These are phyloP conservation scores for Syngnathus floridae DNA, from an alignment of 2,113 vertebrate genomes.

Conservation along the genomic window DNA sequence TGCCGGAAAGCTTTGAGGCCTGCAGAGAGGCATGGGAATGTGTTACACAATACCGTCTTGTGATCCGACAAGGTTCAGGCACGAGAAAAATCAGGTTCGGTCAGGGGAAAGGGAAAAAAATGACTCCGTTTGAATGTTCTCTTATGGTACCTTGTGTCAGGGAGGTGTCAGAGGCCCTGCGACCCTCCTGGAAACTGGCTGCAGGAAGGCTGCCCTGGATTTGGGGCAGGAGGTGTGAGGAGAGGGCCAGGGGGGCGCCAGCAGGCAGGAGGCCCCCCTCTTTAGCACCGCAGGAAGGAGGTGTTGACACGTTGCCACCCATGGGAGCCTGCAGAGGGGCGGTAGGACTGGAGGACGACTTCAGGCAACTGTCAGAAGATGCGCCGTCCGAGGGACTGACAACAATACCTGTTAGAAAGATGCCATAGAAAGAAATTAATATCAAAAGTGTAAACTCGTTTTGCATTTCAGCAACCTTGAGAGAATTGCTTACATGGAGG, in stretches of 20 bases:
- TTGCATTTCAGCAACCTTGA: not conserved
- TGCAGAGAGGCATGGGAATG: slow-evolving; percentile 49
- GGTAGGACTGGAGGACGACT: slow-evolving; percentile 70
- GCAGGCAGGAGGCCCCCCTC: slow-evolving; percentile 62
- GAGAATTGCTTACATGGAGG: slow-evolving; percentile 81
- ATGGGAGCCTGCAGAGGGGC: slow-evolving; percentile 50
- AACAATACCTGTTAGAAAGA: slow-evolving; percentile 74
- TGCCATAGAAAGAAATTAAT: not conserved
- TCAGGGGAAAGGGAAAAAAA: not conserved
- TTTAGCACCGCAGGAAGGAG: slow-evolving; percentile 65
- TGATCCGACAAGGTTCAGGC: slow-evolving; percentile 15
- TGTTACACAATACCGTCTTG: slow-evolving; percentile 29
- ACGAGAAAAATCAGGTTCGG: not conserved
- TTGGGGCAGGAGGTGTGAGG: slow-evolving; percentile 81
- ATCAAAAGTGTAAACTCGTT: not conserved
- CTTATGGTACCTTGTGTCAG: slow-evolving; percentile 84
- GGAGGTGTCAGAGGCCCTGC: slow-evolving; percentile 94
- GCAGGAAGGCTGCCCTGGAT: slow-evolving; percentile 76
- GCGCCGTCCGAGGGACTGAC: slow-evolving; percentile 80
- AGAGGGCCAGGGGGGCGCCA: slow-evolving; percentile 75
- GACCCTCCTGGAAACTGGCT: slow-evolving; percentile 89
- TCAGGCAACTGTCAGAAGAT: slow-evolving; percentile 88
- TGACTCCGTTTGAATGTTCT: not conserved
- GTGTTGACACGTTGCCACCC: slow-evolving; percentile 63
- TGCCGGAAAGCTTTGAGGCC: slow-evolving; percentile 94